phyloP scores from a whole-genome alignment of 1,140 invertebrate species.

The Agrilus planipennis region DNA sequence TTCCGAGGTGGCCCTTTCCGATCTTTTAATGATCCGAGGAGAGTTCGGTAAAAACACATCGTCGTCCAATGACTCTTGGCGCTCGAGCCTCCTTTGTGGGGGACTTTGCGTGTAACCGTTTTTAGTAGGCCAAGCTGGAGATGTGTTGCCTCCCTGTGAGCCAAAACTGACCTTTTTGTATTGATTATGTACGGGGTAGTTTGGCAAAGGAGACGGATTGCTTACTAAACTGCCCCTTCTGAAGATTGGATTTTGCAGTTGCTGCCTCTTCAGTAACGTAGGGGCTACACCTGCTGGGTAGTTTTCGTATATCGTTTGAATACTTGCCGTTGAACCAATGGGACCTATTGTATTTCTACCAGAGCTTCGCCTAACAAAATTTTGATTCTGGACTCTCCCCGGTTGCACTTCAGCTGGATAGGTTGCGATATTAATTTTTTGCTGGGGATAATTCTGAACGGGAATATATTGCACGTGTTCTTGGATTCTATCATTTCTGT shows the following conservation, averaged over 20 bases:
- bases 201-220: conserved; percentile 11
- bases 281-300: neutral
- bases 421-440: neutral
- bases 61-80: conserved; percentile 9
- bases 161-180: conserved; percentile 40
- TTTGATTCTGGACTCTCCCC: conserved; percentile 15
- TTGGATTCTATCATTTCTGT: conserved; percentile 17
- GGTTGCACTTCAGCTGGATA: conserved; percentile 7
- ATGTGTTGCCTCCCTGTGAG: conserved; percentile 23
- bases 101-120: conserved; percentile 42
- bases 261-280: neutral
- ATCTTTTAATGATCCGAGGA: neutral
- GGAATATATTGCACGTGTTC: conserved; percentile 13
- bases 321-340: conserved; percentile 3
- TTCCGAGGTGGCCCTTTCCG: neutral
- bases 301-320: conserved; percentile 6
- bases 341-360: conserved; percentile 16
- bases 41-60: conserved; percentile 14
- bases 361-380: conserved; percentile 17
- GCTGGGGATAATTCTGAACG: conserved; percentile 10
- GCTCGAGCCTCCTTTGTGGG: conserved; percentile 36
- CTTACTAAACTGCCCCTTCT: conserved; percentile 38
- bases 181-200: too few species aligned
- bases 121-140: conserved; percentile 39
- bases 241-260: conserved; percentile 36